Percentiles rank a stretch among this genome's conserved stretches.
Evolutionary conservation across 2,888 invertebrate genomes (phyloP).

Genomic region (Agrochola litura): DNA sequence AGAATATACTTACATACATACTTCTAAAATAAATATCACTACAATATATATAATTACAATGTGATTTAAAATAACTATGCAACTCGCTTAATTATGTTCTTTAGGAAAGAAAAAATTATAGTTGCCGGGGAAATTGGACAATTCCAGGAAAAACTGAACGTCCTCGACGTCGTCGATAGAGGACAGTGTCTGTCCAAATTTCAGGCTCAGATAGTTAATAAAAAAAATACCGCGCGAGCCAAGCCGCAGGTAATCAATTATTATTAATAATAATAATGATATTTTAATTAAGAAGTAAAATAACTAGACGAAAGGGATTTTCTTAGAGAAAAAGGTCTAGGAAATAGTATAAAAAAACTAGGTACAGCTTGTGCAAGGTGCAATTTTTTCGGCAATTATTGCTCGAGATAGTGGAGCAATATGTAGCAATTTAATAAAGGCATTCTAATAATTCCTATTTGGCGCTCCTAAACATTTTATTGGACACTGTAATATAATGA

Average conservation of each 20-base stretch:
- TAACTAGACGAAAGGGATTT: background rate
- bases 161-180: too few relatives aligned
- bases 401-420: background rate
- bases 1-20: too few relatives aligned
- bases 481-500: background rate
- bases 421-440: background rate
- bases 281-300: background rate
- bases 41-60: too few relatives aligned
- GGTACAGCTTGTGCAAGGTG: background rate
- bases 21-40: too few relatives aligned
- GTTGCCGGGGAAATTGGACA: too few relatives aligned
- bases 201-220: background rate
- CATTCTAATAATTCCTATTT: too few relatives aligned
- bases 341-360: background rate
- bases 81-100: too few relatives aligned
- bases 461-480: background rate
- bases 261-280: background rate
- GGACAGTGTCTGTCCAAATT: background rate
- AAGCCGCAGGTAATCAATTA: constrained; percentile 35
- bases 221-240: background rate
- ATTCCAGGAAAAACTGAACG: too few relatives aligned
- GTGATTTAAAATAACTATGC: too few relatives aligned
- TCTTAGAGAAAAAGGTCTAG: background rate
- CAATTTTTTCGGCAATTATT: background rate
- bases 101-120: too few relatives aligned